Base-by-base conservation (phyloP, 2,888 invertebrate genomes). In the Dolichomitus sp. region DNA sequence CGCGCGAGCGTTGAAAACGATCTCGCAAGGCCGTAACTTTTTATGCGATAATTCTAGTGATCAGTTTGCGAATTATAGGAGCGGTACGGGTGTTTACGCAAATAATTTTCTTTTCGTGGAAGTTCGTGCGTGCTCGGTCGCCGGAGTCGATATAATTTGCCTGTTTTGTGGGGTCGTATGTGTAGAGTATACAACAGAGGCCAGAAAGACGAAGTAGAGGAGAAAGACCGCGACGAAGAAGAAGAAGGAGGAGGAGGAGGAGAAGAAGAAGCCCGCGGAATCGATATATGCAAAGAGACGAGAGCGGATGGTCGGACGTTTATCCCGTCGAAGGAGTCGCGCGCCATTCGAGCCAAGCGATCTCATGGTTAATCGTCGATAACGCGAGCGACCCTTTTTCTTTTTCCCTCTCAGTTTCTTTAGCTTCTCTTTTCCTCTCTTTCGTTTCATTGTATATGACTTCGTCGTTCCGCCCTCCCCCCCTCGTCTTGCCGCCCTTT, bases 81-180 rank as follows among this genome's bases (percentile, higher is more conserved):
- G 82, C 72, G 76, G 80, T 57, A 80, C 72, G 75, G 75, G 81
- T 79, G 75, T 81, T 81, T 74, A 70, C 70, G 78, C 66, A 84
- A 79, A 81, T 77, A 84, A 81, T 81, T 81, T 84, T 81, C 77
- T 52, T 81, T 84, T 84, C 84, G 81, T 84, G 79, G 84, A 84
- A 84, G 78, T 72, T 74, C 74, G 81, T 84, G 81, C 81, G 81
- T 83, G 83, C 75, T 61, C 76, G 75, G 75, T 65, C 61, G 23
- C 68, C 45, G 57, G 42, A 48, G 52, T 80, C 83, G 63, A 80
- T 80, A 80, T 83, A 83, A 83, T 83, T 80, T 80, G 80, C 76
- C 72, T 70, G 72, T 63, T 76, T 75, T 37, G 73, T 72, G 52
- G n/a, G 14, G 72, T 48, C 65, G 61, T 65, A n/a, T 27, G 59